Conservation (phyloP, 2,888 invertebrate species). For the Diploptera punctata region DNA sequence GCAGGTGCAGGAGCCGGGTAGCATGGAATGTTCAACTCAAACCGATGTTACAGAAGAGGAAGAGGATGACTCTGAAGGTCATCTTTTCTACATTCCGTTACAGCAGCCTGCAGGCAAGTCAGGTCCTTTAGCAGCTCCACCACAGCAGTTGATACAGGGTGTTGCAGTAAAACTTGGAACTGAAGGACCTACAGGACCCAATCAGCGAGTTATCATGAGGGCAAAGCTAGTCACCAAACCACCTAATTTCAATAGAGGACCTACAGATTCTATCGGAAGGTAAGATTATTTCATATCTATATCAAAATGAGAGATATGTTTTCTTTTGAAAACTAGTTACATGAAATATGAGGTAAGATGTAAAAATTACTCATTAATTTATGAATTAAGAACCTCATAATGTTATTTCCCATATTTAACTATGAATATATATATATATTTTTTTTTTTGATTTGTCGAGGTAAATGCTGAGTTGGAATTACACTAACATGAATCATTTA, state of each 20-base stretch:
- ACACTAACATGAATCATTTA: no score
- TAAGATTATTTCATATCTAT: not conserved
- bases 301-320: no score
- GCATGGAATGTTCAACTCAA: constrained; percentile 57
- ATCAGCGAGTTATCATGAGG: constrained; percentile 67
- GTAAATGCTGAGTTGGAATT: no score
- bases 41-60: constrained; percentile 55
- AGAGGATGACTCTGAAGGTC: constrained; percentile 62
- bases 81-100: constrained; percentile 69
- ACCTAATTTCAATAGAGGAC: constrained; percentile 52
- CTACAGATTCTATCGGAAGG: constrained; percentile 26
- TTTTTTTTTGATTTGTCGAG: no score
- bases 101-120: constrained; percentile 52
- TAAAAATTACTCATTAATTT: no score
- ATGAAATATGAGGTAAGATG: no score
- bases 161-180: constrained; percentile 70
- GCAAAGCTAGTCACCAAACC: constrained; percentile 70
- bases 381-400: no score
- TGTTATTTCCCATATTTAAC: no score
- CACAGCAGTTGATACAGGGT: constrained; percentile 60
- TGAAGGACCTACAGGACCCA: constrained; percentile 66
- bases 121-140: constrained; percentile 51
- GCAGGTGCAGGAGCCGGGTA: constrained; percentile 47
- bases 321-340: no score
- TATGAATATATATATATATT: no score